phyloP scores from a whole-genome alignment of 2,888 invertebrate genomes.

The Horisme vitalbata region DNA sequence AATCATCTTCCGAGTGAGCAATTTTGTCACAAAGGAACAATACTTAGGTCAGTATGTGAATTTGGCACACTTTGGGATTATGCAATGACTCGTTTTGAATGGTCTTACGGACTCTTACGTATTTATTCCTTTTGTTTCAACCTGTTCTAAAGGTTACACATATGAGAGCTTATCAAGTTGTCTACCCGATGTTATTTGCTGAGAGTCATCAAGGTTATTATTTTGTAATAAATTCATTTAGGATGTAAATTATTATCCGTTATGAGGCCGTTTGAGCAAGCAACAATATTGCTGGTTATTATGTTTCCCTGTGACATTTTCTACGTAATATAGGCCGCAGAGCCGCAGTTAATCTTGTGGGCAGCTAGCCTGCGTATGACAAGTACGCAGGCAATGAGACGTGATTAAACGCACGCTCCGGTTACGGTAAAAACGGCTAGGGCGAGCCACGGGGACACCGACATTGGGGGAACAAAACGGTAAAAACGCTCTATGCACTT shows the following conservation, averaged over 20 bases:
- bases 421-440: conserved; percentile 41
- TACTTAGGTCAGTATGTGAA: conserved; percentile 28
- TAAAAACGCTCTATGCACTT: conserved; percentile 28
- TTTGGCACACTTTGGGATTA: conserved; percentile 23
- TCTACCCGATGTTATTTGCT: neutral
- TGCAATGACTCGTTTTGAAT: conserved; percentile 22
- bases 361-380: conserved; percentile 37
- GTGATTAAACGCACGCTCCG: conserved; percentile 42
- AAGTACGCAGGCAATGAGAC: conserved; percentile 38
- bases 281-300: conserved; percentile 8
- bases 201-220: neutral
- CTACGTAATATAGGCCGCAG: conserved; percentile 14
- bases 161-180: too few relatives aligned
- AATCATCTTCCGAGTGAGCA: conserved; percentile 32
- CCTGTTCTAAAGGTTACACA: conserved; percentile 1
- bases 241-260: neutral
- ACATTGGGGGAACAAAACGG: conserved; percentile 35
- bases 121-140: conserved; percentile 6
- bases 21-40: conserved; percentile 37
- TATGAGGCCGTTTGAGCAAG: neutral
- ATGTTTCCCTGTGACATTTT: conserved; percentile 15
- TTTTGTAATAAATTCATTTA: neutral
- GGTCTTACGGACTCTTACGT: conserved; percentile 7
- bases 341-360: conserved; percentile 31
- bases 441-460: conserved; percentile 30